Base-by-base conservation (phyloP, 2,113 vertebrate genomes). In the Takifugu bimaculatus region DNA sequence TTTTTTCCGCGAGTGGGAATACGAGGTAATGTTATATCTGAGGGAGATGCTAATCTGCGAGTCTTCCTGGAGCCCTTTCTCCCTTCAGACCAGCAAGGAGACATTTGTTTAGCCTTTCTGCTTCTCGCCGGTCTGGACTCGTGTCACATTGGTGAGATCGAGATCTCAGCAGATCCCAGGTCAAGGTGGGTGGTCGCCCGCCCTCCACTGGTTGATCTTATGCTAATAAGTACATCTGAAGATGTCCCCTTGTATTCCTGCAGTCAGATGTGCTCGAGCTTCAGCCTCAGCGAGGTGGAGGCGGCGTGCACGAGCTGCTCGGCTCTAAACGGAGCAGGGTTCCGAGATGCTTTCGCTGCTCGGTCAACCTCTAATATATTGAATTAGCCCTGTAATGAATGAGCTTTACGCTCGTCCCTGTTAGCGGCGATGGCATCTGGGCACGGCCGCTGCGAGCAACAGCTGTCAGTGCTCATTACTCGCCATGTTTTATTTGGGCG, bases 401-500 rank as follows among this genome's bases (percentile, higher is more conserved):
- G 29, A 63, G 68, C 65, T 53, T 11, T 39, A 70, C 60, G 70
- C 65, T 79, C 70, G 55, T 78, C 76, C 39, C 71, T 13, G 56
- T 80, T 88, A 85, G 80, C 56, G 68, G 61, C 58, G 25, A 13
- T 55, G 69, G 75, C 72, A 74, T 82, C 52, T 70, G 58, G 60
- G 57, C 11, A 13, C 2, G 28, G 58, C 78, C 58, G 78, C 77
- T 28, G 70, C 77, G 20, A 78, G 84, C 70, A 76, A 76, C 86
- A 86, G 82, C 86, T 85, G 82, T 76, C 72, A 72, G 27, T 73
- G 78, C 84, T 81, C 65, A 79, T 85, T 81, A 83, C 54, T 44
- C 0, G 35, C 59, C 60, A 56, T 50, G 32, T 78, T 81, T 78
- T 63, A 73, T 56, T 50, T 52, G 63, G 61, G 47, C 60, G 39